Base-by-base conservation (phyloP, 2,888 invertebrate genomes). In the Himalopsyche japonica region DNA sequence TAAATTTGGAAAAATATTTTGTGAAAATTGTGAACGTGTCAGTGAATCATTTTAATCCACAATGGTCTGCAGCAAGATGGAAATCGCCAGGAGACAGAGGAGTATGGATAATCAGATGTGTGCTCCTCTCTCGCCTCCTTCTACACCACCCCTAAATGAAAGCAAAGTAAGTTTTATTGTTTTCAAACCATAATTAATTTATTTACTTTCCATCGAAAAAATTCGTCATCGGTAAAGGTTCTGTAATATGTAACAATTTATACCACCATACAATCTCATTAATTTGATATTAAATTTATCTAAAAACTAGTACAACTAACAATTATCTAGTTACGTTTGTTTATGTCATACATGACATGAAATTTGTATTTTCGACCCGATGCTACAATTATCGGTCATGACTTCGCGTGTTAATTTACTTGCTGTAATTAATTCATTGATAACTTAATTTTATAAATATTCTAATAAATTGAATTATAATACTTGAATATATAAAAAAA, bases 71-170 rank as follows among this genome's bases (percentile, higher is more conserved):
- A 80, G 79, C 48, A 82, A 80, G 49, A 83, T 83, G 83, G 84
- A 84, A 79, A 82, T 82, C 64, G 86, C 82, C 15, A 49, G 70
- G 18, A 48, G 76, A 32, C 70, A 84, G 34, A 79, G 79, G 30
- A 27, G 34, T 27, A 48, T 79, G 78, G 70, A 78, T 47, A 48
- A 24, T 8, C 89, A 92, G 85, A 92, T 92, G 90, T 92, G 92
- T 89, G 92, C 90, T 89, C 92, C 92, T 88, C 94, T 95, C 88
- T 95, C 95, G 88, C 95, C 95, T 88, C 95, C 95, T 86, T 94
- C 94, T 88, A 95, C 95, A 88, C 95, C 95, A 87, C 95, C 95
- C 89, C 91, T 95, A 89, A 93, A 93, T 91, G 92, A 92, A 89
- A 90, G 90, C 88, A 92, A 92, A 92, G 92, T 92, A 90, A 92